Evolutionary conservation across 2,888 invertebrate species (phyloP).

Genomic region (Nineta flava): DNA sequence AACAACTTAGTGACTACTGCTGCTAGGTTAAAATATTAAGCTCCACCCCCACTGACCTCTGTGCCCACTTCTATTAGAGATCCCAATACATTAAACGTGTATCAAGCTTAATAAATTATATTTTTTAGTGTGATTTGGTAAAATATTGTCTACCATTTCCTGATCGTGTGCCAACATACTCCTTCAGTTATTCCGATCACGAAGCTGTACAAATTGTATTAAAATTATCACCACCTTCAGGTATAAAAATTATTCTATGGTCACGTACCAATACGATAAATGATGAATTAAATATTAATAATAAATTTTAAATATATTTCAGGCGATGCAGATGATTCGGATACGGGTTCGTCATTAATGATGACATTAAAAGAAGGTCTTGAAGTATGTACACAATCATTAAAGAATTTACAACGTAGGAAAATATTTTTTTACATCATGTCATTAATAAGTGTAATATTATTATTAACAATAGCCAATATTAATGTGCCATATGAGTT

Average conservation of each 20-base stretch:
- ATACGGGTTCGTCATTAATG: constrained; percentile 1
- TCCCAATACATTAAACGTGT: too few species aligned
- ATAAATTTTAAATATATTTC: background rate
- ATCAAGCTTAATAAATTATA: constrained; percentile 3
- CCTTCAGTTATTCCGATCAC: constrained; percentile 79
- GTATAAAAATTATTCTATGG: constrained; percentile 6
- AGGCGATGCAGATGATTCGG: background rate
- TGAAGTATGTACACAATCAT: constrained; percentile 40
- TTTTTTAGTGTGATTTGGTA: constrained; percentile 26
- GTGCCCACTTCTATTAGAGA: too few species aligned
- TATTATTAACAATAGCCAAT: constrained; percentile 34
- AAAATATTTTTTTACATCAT: constrained; percentile 35
- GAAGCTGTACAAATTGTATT: constrained; percentile 57
- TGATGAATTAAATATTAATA: background rate
- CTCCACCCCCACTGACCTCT: too few species aligned
- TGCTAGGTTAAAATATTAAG: too few species aligned
- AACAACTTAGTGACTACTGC: too few species aligned
- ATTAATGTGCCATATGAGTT: constrained; percentile 28
- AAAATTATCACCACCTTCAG: background rate
- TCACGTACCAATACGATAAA: background rate
- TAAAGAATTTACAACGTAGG: constrained; percentile 31
- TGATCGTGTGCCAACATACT: constrained; percentile 48
- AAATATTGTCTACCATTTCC: constrained; percentile 57
- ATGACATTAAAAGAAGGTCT: constrained; percentile 38
- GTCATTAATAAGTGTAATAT: constrained; percentile 32